Evolutionary conservation across 2,113 vertebrate genomes (phyloP), one percentile per base, ranked within the genome.

Genomic region (Mus musculus): DNA sequence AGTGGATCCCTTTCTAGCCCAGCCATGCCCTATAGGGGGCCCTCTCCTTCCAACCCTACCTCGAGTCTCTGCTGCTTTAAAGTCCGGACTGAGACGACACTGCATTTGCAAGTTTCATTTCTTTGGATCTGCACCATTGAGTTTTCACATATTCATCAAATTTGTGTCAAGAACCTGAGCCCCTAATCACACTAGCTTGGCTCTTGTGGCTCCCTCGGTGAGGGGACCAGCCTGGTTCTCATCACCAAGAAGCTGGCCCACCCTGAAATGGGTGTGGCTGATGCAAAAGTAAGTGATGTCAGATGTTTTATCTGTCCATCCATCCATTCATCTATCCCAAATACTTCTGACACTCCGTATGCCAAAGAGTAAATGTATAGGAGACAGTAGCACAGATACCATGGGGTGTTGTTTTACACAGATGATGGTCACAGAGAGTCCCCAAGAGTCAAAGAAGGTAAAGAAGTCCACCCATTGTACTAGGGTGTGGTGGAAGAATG

Each of bases 351-450:
- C 8, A 63, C 11, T 71, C 52, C 28, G 3, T 13, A 54, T 63
- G 24, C 75, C 52, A 28, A 33, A 46, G 56, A 67, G 26, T 19
- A 67, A 54, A 72, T 12, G 14, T 12, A 16, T 19, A 65, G 13
- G 24, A 61, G 75, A 2, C 4, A 4, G n/a, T 28, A 22, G 77
- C 1, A 0, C 1, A 1, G 22, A 81, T 0, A 7, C 24, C 17
- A 17, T 14, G 8, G 26, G 36, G n/a, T 5, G 11, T 88, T 17
- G 33, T 33, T 78, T 46, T 22, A 59, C 14, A n/a, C 14, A 7
- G 39, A 56, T 39, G 19, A 13, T 17, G 42, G n/a, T 52, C n/a
- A 19, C 33, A 3, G 20, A 75, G 56, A 49, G 11, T 33, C 16
- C 17, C 65, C 49, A 7, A 49, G 80, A n/a, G 28, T 24, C 8